Evolutionary conservation across 2,113 vertebrate genomes (phyloP), one percentile per base, ranked within the genome.

Genomic region (Ariopsis seemanni): DNA sequence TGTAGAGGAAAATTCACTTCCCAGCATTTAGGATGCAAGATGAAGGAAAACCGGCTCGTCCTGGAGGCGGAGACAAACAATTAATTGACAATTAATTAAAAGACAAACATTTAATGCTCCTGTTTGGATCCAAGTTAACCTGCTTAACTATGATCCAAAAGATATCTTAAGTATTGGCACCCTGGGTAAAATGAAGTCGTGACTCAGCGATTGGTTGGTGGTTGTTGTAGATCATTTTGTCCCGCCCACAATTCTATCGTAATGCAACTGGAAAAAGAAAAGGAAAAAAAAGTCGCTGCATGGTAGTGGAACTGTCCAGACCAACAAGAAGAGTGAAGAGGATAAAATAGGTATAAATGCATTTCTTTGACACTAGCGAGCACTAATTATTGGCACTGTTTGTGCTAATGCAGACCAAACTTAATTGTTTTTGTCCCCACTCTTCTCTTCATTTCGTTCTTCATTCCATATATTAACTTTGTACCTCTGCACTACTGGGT

Each of bases 401-500:
- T 6, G 60, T 50, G 42, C 67, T 48, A 50, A 78, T n/a, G 48
- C 10, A 30, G n/a, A 80, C 20, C 75, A 67, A 30, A 57, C 7
- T 0, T 58, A 20, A 20, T 4, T 52, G 7, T 77, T 48, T 18
- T 55, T 78, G 48, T 14, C 18, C 7, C 14, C 75, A 14, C 17
- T 58, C 7, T 34, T 75, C 7, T 72, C 22, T 74, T 52, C 5
- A 25, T 71, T 48, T 80, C 0, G 9, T 67, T 69, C 7, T 77
- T 71, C 9, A 65, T 57, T 83, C 30, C 48, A 6, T 52, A 34
- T 81, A 17, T 80, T 62, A 57, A 34, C 55, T 20, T 14, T 79
- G 12, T 67, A 81, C 55, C 83, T 75, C 55, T 78, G 58, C 48
- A 57, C 72, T 57, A 17, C 42, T 86, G n/a, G 27, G 53, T 88